Evolutionary conservation across 2,797 vertebrate species (phyloP), one percentile per base, ranked within the genome.

Genomic region (Tenualosa ilisha): DNA sequence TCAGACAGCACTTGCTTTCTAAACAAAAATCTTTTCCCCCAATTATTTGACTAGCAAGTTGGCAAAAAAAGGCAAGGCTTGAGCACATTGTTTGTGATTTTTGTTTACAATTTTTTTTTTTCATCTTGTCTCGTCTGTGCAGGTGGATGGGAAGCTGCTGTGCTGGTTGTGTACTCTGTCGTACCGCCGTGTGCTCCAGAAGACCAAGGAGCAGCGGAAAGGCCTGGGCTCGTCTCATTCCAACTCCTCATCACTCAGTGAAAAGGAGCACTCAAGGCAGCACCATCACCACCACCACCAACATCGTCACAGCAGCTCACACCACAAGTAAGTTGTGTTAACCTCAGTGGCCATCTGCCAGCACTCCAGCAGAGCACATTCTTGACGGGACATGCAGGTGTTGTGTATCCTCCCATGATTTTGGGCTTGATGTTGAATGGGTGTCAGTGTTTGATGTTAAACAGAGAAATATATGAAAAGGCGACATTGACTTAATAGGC

Each of bases 161-260:
- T 99, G 98, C 94, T 99, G 98, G 98, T 96, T 99, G 54, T 99
- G 98, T 92, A 99, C 98, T 0, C 94, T 99, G 85, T 99, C 98
- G 6, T 99, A 99, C 91, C 98, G 98, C 81, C 97, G 98, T n/a
- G 98, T 99, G 88, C 96, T 99, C 84, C 98, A 99, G 93, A 99
- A 99, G 95, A 99, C 98, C 82, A 99, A 99, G 93, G 98, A 99
- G 88, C 98, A 99, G 88, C 96, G 98, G 89, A 99, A 99, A 93
- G 98, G 97, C 91, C 95, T 99, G 5, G 97, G 97, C 86, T 97
- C 98, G 75, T 96, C 96, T 37, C 96, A 97, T 91, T 96, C 98
- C 82, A 99, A 99, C 92, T 97, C 98, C 9, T 98, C 97, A 0
- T 97, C 97, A 82, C 95, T 99, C 87, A 95, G 97, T 1, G 98